phyloP scores from a whole-genome alignment of 1,140 invertebrate genomes.

The Aphaenogaster ashmeadi region DNA sequence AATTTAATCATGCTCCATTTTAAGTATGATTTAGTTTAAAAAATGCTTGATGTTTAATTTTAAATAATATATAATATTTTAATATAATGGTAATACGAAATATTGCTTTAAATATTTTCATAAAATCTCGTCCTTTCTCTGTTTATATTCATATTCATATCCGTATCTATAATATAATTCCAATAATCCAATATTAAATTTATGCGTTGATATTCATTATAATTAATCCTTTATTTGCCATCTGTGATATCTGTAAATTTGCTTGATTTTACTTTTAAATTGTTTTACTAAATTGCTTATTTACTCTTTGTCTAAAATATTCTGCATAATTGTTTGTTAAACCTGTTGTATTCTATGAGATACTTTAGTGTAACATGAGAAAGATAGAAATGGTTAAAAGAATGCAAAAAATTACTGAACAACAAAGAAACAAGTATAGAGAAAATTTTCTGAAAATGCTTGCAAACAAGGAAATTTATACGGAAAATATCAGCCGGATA shows the following conservation, averaged over 20 bases:
- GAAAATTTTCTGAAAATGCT: neutral
- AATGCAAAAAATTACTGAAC: neutral
- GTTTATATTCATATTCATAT: neutral
- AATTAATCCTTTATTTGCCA: neutral
- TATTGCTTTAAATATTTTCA: neutral
- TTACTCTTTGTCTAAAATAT: neutral
- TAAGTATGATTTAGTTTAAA: neutral
- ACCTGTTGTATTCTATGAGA: neutral
- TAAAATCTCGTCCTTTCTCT: neutral
- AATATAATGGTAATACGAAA: neutral
- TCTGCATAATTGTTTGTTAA: neutral
- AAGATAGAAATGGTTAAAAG: neutral
- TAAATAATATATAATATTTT: neutral
- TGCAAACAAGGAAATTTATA: slow-evolving; percentile 42
- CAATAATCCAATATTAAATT: neutral
- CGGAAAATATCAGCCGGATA: slow-evolving; percentile 64
- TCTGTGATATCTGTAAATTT: neutral
- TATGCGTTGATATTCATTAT: neutral
- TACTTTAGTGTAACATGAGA: neutral
- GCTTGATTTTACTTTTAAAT: neutral
- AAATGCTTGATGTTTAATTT: neutral
- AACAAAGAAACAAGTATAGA: neutral
- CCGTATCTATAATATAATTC: neutral
- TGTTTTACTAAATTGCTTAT: neutral
- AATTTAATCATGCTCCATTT: neutral